Evolutionary conservation across 2,113 vertebrate species (phyloP).

Genomic region (Pterophyllum scalare): DNA sequence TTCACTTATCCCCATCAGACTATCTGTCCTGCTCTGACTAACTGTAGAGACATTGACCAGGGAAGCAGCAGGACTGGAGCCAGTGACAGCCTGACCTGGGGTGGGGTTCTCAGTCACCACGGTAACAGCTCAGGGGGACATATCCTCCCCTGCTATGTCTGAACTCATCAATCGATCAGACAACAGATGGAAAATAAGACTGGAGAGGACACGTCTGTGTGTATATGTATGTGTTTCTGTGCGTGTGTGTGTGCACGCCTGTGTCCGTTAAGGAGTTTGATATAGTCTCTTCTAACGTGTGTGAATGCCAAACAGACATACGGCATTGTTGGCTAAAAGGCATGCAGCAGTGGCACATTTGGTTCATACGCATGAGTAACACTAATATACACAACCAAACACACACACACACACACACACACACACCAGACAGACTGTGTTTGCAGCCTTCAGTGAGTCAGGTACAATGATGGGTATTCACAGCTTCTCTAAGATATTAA

Average conservation of each 20-base stretch:
- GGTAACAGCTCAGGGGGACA: slow-evolving; percentile 69
- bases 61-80: slow-evolving; percentile 45
- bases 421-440: not conserved
- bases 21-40: slow-evolving; percentile 22
- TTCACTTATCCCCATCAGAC: not conserved
- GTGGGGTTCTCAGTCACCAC: slow-evolving; percentile 77
- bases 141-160: slow-evolving; percentile 65
- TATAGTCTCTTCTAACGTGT: slow-evolving; percentile 21
- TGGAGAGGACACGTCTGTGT: slow-evolving; percentile 39
- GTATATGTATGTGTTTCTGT: slow-evolving; percentile 7
- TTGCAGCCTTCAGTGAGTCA: slow-evolving; percentile 7
- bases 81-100: slow-evolving; percentile 71
- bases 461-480: slow-evolving; percentile 15
- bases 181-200: slow-evolving; percentile 72
- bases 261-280: slow-evolving; percentile 1
- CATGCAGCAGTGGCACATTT: slow-evolving; percentile 53
- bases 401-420: not conserved
- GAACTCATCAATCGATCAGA: slow-evolving; percentile 76
- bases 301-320: slow-evolving; percentile 63
- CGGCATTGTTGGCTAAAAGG: slow-evolving; percentile 51
- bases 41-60: slow-evolving; percentile 52
- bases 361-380: slow-evolving; percentile 14
- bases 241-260: slow-evolving; percentile 4
- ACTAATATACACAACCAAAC: not conserved
- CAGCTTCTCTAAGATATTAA: slow-evolving; percentile 15